Conservation (phyloP, 2,797 vertebrate species). For the Anniella stebbinsi region DNA sequence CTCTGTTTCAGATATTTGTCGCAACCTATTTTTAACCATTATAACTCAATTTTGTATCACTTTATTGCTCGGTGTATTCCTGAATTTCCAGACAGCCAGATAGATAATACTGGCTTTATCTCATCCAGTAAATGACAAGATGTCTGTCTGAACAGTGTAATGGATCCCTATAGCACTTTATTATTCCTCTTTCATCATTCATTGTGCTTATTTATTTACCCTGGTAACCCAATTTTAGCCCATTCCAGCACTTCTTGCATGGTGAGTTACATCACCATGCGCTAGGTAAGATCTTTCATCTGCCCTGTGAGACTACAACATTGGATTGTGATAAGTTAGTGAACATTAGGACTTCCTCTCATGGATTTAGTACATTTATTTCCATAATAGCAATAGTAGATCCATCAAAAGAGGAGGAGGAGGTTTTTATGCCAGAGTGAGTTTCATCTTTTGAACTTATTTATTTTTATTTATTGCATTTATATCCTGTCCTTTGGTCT, state of each 20-base stretch:
- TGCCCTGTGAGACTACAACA: conserved; percentile 42
- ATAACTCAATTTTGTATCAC: conserved; percentile 17
- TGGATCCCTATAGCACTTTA: conserved; percentile 39
- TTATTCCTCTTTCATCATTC: conserved; percentile 54
- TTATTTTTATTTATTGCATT: too few species aligned
- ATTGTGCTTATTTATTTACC: conserved; percentile 70
- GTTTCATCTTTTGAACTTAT: not conserved
- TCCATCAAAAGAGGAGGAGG: not conserved
- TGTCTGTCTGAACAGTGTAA: conserved; percentile 56
- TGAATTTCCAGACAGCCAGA: conserved; percentile 42
- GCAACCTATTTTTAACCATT: not conserved
- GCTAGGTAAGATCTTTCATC: conserved; percentile 52
- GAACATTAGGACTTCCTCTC: not conserved
- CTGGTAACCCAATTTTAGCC: conserved; percentile 53
- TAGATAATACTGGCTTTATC: conserved; percentile 53
- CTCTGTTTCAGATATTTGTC: conserved; percentile 2
- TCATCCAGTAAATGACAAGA: conserved; percentile 62
- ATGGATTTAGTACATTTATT: conserved; percentile 28
- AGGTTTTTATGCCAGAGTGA: not conserved
- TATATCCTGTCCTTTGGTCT: too few species aligned
- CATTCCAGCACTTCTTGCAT: conserved; percentile 59
- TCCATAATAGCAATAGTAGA: conserved; percentile 28
- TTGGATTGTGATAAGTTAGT: conserved; percentile 50
- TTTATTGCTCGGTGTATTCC: not conserved
- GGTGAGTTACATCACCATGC: conserved; percentile 63